phyloP scores from a whole-genome alignment of 2,113 vertebrate genomes.

The Hoplias malabaricus region DNA sequence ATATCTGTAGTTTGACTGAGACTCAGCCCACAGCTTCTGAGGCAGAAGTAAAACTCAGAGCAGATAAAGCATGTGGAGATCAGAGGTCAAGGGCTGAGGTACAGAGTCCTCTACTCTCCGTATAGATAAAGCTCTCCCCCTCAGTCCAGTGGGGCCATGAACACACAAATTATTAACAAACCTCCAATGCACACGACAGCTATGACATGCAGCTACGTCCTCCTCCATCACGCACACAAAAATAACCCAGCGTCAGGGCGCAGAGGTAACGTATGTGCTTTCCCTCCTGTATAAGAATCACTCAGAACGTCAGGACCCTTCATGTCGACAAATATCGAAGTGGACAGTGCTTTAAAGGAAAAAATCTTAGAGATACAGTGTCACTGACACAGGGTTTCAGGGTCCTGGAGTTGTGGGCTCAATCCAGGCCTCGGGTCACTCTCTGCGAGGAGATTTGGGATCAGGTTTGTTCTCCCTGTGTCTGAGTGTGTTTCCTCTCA shows the following conservation, averaged over 20 bases:
- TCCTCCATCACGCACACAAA: slow-evolving; percentile 23
- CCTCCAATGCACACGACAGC: slow-evolving; percentile 16
- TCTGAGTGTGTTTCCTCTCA: too few species aligned
- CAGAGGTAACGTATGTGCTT: background rate
- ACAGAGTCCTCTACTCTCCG: slow-evolving; percentile 62
- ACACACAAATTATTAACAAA: slow-evolving; percentile 63
- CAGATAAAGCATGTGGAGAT: slow-evolving; percentile 58
- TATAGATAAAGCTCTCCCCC: slow-evolving; percentile 67
- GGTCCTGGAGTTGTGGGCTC: too few species aligned
- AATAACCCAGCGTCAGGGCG: slow-evolving; percentile 8
- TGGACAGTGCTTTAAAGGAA: background rate
- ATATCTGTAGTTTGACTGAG: slow-evolving; percentile 35
- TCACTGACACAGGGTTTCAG: too few species aligned
- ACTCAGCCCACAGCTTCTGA: slow-evolving; percentile 39
- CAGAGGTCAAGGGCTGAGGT: slow-evolving; percentile 67
- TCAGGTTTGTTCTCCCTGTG: too few species aligned
- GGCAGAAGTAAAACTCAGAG: slow-evolving; percentile 59
- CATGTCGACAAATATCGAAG: background rate
- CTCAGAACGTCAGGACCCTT: background rate
- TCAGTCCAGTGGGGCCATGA: slow-evolving; percentile 46
- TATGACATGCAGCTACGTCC: background rate
- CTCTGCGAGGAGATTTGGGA: too few species aligned
- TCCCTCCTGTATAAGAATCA: background rate
- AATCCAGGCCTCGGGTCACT: too few species aligned
- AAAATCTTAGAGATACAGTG: too few species aligned